Evolutionary conservation across 2,113 vertebrate species (phyloP), one percentile per base, ranked within the genome.

Genomic region (Aythya baeri): DNA sequence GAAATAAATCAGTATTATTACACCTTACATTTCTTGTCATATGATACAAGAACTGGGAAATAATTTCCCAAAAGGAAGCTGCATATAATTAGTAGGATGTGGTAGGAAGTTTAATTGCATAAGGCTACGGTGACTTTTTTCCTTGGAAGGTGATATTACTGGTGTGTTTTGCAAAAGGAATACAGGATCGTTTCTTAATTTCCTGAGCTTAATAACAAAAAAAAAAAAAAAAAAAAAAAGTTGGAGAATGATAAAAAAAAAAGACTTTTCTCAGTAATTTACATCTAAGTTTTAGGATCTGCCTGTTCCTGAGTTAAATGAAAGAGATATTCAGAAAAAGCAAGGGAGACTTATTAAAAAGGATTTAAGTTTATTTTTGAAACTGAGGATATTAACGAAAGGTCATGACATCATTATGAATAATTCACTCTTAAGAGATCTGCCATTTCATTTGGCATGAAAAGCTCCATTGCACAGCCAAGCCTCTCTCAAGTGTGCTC

Each of bases 61-160:
- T 84, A 72, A 92, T 93, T 95, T 96, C 54, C 70, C 62, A 73
- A 79, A 96, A 94, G 73, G 36, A 95, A 89, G 41, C 27, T 41
- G 15, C 41, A 59, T 54, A 46, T 95, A 91, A 93, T 94, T 84
- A 90, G 34, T 17, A 66, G 36, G 18, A n/a, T 91, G 55, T 38
- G 50, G n/a, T 27, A n/a, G 32, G 32, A 61, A 43, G 13, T 79
- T 95, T 92, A 94, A 94, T 94, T 91, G 66, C 41, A 49, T 59
- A 77, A 21, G 18, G 2, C 34, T 85, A 66, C n/a, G 65, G 11
- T 76, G 59, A 82, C 36, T 79, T 91, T 89, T 36, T 73, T 86
- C 61, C 2, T 2, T 4, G 2, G 58, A 89, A 73, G 7, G 2
- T 50, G 17, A 86, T 86, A 94, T 82, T 93, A 72, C 4, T 61